Evolutionary conservation across 2,113 vertebrate species (phyloP).

Genomic region (Leptobrachium leishanense): DNA sequence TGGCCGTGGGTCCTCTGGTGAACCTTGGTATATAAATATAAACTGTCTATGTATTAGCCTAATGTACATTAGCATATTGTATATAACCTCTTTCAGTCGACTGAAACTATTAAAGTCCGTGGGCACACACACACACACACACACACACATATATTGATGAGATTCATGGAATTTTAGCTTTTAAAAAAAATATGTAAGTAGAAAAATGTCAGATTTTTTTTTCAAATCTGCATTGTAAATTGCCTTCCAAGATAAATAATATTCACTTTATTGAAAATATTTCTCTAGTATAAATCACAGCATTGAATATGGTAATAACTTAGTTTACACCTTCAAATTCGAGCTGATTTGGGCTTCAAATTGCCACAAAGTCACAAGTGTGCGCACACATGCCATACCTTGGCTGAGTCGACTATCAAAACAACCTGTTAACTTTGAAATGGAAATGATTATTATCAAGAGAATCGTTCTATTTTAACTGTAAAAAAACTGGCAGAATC

Average conservation of each 20-base stretch:
- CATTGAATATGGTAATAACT: constrained; percentile 27
- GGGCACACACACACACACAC: no score
- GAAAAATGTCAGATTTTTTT: no score
- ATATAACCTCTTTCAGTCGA: no score
- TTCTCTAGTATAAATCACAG: constrained; percentile 35
- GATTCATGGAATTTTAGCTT: no score
- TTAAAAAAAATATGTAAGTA: background rate
- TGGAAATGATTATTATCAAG: constrained; percentile 63
- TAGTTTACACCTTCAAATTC: constrained; percentile 16
- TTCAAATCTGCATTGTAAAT: no score
- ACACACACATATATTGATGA: no score
- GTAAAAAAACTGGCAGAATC: background rate
- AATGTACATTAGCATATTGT: no score
- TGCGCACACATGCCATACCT: constrained; percentile 56
- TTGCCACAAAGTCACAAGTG: constrained; percentile 30
- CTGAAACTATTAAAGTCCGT: no score
- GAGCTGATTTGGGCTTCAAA: constrained; percentile 18
- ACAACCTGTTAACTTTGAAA: constrained; percentile 67
- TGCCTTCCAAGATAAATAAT: background rate
- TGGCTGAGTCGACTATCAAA: constrained; percentile 63
- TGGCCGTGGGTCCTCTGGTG: no score
- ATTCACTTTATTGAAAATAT: constrained; percentile 17
- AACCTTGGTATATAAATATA: no score
- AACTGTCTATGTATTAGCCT: no score
- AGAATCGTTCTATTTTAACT: constrained; percentile 30